phyloP scores from a whole-genome alignment of 1,140 invertebrate genomes.

The Drosophila grimshawi region DNA sequence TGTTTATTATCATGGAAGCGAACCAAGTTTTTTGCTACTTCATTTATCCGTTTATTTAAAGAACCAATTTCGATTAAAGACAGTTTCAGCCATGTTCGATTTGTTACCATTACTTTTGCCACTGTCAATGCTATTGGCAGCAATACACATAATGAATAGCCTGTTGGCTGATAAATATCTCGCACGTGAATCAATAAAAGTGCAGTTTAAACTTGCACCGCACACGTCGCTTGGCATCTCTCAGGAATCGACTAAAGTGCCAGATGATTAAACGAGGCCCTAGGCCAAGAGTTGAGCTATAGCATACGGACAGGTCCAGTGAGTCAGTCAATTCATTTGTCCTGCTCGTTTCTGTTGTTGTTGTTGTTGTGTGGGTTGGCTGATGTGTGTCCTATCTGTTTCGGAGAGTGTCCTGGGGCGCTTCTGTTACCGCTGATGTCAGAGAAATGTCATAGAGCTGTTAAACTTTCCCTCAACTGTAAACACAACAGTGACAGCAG shows the following conservation, averaged over 20 bases:
- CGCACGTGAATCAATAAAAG: constrained; percentile 21
- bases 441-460: constrained; percentile 47
- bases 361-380: constrained; percentile 28
- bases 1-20: no score
- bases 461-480: constrained; percentile 65
- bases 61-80: background rate
- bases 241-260: constrained; percentile 25
- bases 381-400: constrained; percentile 21
- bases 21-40: no score
- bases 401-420: constrained; percentile 1
- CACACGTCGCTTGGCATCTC: background rate
- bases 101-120: background rate
- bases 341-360: constrained; percentile 14
- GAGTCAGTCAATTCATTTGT: constrained; percentile 65
- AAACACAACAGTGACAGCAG: constrained; percentile 66
- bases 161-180: constrained; percentile 24
- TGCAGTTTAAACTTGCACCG: constrained; percentile 14
- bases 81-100: background rate
- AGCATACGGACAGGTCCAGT: background rate
- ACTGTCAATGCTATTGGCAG: background rate
- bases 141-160: background rate
- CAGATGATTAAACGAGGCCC: constrained; percentile 34
- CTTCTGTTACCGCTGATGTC: constrained; percentile 56
- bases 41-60: background rate
- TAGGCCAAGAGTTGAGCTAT: constrained; percentile 36